Evolutionary conservation across 2,113 vertebrate species (phyloP).

Genomic region (Onychostoma macrolepis): DNA sequence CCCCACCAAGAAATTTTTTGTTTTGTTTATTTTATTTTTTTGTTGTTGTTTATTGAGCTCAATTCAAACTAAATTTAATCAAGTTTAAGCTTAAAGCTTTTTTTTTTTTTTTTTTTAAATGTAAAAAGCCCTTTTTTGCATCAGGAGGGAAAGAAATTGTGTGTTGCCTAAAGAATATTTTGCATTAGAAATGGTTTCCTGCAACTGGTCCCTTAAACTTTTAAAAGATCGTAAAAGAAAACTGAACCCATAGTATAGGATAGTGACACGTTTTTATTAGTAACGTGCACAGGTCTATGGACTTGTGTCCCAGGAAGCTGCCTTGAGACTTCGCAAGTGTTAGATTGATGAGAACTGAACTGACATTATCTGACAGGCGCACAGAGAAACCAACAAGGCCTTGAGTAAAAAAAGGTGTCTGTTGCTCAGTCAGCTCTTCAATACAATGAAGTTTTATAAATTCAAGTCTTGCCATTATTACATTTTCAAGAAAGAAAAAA

Average conservation of each 20-base stretch:
- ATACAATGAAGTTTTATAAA: constrained; percentile 65
- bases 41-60: too few species aligned
- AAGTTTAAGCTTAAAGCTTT: background rate
- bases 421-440: constrained; percentile 30
- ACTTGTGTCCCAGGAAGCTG: constrained; percentile 73
- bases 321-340: constrained; percentile 71
- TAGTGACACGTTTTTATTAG: constrained; percentile 82
- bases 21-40: too few species aligned
- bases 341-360: constrained; percentile 72
- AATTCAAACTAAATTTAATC: background rate
- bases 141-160: background rate
- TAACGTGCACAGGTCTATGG: constrained; percentile 75
- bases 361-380: constrained; percentile 63
- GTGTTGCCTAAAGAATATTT: background rate
- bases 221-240: background rate
- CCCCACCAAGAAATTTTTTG: background rate
- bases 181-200: background rate
- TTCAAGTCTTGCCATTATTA: constrained; percentile 67
- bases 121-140: background rate
- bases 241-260: constrained; percentile 50
- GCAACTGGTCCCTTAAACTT: background rate
- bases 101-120: background rate
- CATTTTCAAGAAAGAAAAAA: constrained; percentile 51
- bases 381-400: constrained; percentile 63
- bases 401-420: constrained; percentile 40